A percentile compares a stretch with the other conserved stretches of the same genome.
phyloP scores from a whole-genome alignment of 2,113 vertebrate species.

The Oriolus oriolus region DNA sequence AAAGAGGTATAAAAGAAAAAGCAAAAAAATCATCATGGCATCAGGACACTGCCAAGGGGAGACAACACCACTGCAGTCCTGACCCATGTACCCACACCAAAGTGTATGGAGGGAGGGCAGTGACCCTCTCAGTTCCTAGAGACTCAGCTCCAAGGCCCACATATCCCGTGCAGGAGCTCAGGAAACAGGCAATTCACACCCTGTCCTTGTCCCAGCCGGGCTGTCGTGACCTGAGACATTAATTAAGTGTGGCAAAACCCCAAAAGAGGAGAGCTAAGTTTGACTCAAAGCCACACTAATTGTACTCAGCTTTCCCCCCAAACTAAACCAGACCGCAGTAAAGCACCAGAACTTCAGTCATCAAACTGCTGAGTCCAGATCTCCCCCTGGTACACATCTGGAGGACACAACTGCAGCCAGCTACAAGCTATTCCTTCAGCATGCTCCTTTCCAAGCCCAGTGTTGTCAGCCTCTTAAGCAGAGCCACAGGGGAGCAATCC shows the following conservation, averaged over 20 bases:
- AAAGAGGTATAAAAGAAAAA: too few species aligned
- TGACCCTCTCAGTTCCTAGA: background rate
- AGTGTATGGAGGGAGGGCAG: background rate
- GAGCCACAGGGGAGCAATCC: background rate
- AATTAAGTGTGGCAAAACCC: background rate
- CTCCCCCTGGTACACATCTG: background rate
- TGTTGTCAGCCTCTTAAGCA: background rate
- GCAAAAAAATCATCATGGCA: too few species aligned
- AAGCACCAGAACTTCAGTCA: background rate
- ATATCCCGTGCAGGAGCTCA: background rate
- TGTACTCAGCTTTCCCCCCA: background rate
- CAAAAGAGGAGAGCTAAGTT: background rate
- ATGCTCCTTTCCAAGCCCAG: background rate
- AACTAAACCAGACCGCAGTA: background rate
- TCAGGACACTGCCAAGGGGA: background rate
- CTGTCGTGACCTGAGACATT: rapidly evolving
- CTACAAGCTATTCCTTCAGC: background rate
- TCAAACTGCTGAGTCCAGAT: background rate
- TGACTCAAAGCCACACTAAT: background rate
- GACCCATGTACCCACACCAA: rapidly evolving
- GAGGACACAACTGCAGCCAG: background rate
- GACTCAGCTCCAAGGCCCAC: background rate
- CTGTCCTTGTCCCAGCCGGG: background rate
- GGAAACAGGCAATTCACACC: background rate
- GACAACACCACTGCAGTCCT: background rate